A percentile compares a stretch with the other conserved stretches of the same genome.
Conservation (phyloP, 2,888 invertebrate genomes). For the Nomada ruficornis region DNA sequence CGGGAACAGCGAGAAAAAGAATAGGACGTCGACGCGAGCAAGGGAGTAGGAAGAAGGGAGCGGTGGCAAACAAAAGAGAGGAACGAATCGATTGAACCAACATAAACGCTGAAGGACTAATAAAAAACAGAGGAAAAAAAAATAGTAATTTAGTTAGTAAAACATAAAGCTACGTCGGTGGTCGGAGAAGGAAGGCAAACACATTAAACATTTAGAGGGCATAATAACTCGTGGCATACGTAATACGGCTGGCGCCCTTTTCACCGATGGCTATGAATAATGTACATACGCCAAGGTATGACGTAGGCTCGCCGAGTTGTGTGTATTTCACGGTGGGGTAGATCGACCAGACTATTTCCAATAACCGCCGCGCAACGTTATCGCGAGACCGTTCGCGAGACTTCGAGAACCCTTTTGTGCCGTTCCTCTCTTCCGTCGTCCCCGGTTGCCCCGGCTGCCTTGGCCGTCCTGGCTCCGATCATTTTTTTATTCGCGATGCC, state of each 20-base stretch:
- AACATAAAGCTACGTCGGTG: conserved; percentile 83
- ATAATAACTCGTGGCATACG: conserved; percentile 84
- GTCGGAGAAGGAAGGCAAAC: conserved; percentile 84
- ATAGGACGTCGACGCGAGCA: conserved; percentile 28
- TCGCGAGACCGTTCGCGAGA: conserved; percentile 61
- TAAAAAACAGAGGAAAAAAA: conserved; percentile 74
- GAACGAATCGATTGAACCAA: conserved; percentile 83
- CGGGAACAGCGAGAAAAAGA: conserved; percentile 7
- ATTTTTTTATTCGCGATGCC: conserved; percentile 6
- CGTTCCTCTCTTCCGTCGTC: not conserved
- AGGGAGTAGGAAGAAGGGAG: not conserved
- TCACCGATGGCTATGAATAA: conserved; percentile 83
- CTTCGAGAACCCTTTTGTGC: conserved; percentile 56
- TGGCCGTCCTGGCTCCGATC: conserved; percentile 10
- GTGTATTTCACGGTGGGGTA: conserved; percentile 75
- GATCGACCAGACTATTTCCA: conserved; percentile 76
- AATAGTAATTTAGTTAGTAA: conserved; percentile 84
- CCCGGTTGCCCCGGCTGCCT: conserved; percentile 3
- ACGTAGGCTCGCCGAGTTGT: conserved; percentile 76
- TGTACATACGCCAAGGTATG: conserved; percentile 81
- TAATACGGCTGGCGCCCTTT: conserved; percentile 83
- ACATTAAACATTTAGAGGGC: conserved; percentile 84
- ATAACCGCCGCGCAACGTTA: conserved; percentile 69
- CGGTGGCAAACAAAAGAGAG: conserved; percentile 52
- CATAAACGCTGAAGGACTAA: conserved; percentile 80